A percentile compares a stretch with the other conserved stretches of the same genome.
Conservation (phyloP, 2,113 vertebrate genomes). For the Grus americana region DNA sequence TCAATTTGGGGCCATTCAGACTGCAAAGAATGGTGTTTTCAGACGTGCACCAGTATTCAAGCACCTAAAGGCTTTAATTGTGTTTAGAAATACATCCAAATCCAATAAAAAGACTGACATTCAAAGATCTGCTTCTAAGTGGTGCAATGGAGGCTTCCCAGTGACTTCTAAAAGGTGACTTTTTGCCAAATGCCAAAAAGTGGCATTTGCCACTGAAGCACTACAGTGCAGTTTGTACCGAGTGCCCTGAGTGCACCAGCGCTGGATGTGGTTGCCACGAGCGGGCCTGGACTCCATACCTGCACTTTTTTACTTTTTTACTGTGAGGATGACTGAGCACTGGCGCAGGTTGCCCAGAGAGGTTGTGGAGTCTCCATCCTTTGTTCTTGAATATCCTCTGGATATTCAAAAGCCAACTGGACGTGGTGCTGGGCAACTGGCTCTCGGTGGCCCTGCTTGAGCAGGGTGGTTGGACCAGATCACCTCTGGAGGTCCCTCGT, state of each 20-base stretch:
- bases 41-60: neutral
- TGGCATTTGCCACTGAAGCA: too few species aligned
- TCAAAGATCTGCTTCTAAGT: neutral
- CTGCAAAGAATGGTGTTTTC: neutral
- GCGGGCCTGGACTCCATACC: neutral
- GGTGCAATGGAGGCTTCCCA: neutral
- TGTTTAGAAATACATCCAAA: neutral
- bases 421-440: neutral
- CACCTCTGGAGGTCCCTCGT: neutral
- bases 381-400: neutral
- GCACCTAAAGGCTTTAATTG: neutral
- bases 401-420: neutral
- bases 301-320: neutral
- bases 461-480: neutral
- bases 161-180: neutral
- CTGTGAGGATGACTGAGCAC: rapidly evolving
- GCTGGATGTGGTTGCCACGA: neutral
- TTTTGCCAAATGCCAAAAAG: neutral
- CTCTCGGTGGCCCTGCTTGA: neutral
- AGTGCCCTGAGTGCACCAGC: too few species aligned
- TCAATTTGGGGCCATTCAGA: neutral
- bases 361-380: neutral
- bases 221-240: neutral
- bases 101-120: neutral
- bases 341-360: neutral